phyloP scores from a whole-genome alignment of 2,113 vertebrate species.

The Shinisaurus crocodilurus region DNA sequence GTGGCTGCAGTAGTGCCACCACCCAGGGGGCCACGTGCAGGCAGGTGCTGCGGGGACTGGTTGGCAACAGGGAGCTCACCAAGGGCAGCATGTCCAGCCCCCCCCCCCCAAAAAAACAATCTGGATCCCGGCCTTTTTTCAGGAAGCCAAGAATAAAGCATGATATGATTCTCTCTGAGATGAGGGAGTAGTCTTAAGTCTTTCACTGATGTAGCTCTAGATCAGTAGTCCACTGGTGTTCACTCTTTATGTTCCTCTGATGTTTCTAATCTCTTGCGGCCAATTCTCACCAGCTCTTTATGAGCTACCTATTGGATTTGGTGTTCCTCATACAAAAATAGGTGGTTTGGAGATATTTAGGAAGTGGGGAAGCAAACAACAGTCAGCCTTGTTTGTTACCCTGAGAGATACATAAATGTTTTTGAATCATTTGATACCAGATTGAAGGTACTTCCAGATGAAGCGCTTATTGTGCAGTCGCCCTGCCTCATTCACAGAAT shows the following conservation, averaged over 20 bases:
- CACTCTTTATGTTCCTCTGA: conserved; percentile 20
- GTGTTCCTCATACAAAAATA: not conserved
- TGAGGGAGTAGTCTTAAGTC: conserved; percentile 19
- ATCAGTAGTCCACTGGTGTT: conserved; percentile 15
- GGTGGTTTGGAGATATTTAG: not conserved
- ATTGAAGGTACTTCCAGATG: too few relatives aligned
- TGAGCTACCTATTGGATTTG: not conserved
- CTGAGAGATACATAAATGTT: not conserved
- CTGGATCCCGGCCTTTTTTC: not conserved
- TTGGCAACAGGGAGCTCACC: too few relatives aligned
- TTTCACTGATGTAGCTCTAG: conserved; percentile 26
- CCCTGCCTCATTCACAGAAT: too few relatives aligned
- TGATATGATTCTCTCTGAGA: conserved; percentile 45
- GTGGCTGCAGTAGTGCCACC: too few relatives aligned
- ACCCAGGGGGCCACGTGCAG: too few relatives aligned
- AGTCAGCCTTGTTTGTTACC: not conserved
- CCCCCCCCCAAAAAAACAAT: too few relatives aligned
- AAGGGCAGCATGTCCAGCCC: too few relatives aligned
- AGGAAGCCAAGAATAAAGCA: conserved; percentile 42
- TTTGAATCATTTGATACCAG: not conserved
- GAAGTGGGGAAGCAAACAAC: not conserved
- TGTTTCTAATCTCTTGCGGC: not conserved
- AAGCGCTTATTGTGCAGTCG: too few relatives aligned
- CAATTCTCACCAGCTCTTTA: not conserved
- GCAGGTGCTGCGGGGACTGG: too few relatives aligned